A percentile compares a stretch with the other conserved stretches of the same genome.
Conservation (phyloP, 2,888 invertebrate species). For the Eupithecia vulgata region DNA sequence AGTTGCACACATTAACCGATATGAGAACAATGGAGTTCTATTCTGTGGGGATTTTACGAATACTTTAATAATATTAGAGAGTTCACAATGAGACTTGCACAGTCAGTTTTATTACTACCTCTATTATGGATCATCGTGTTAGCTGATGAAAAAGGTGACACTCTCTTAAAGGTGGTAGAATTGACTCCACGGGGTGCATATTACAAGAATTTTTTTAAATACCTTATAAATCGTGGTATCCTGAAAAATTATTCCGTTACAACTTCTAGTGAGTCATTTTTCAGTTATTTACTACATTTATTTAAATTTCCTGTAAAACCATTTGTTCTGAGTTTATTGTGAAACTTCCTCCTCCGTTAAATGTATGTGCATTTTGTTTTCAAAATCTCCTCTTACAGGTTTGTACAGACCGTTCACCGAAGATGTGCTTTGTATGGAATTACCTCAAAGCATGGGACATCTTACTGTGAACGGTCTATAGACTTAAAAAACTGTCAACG, state of each 20-base stretch:
- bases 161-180: not conserved
- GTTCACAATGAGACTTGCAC: constrained; percentile 15
- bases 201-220: not conserved
- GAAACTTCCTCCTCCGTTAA: not conserved
- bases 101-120: constrained; percentile 10
- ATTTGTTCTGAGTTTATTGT: not conserved
- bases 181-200: not conserved
- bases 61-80: not conserved
- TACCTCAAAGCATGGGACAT: too few relatives aligned
- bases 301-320: not conserved
- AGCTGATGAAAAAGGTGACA: not conserved
- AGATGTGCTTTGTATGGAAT: too few relatives aligned
- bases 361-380: not conserved
- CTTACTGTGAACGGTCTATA: too few relatives aligned
- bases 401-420: too few relatives aligned
- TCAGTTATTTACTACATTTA: not conserved
- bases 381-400: not conserved
- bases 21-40: constrained; percentile 21
- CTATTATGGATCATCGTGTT: constrained; percentile 9
- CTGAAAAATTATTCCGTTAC: not conserved
- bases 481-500: too few relatives aligned
- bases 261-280: not conserved
- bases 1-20: constrained; percentile 8
- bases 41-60: not conserved
- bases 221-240: not conserved